Base-by-base conservation (phyloP, 2,888 invertebrate genomes). In the Phlogophora meticulosa region DNA sequence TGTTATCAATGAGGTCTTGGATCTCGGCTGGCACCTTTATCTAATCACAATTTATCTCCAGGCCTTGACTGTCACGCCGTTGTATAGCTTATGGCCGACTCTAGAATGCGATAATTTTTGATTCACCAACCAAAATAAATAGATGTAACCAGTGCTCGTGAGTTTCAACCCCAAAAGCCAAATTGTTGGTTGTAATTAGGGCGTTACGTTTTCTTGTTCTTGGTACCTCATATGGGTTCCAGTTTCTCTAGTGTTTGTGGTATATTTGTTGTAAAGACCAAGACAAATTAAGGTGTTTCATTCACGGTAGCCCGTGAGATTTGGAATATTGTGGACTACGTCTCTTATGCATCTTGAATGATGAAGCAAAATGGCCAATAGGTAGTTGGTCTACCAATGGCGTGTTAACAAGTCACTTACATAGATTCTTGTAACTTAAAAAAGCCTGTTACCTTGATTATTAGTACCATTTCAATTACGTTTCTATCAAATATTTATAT, bases 11-110 rank as follows among this genome's bases (percentile, higher is more conserved):
- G 46, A 58, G 66, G 79, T 80, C 73, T 78, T 64, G 66, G 73
- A 80, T 85, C 80, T 83, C 66, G 63, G 17, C 52, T 69, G 64
- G 59, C 74, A 72, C 48, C 73, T 82, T 87, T 87, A 88, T 88
- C 88, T 88, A 80, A 88, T 88, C 87, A 75, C 40, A 59, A 78
- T 67, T 85, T 86, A 87, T 85, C 86, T 71, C 49, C 57, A 68
- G 81, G 64, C 87, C 85, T 87, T 85, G 86, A 84, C 75, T 81
- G 78, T 77, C 80, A 73, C 79, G 76, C 60, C 76, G 70, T 71
- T 68, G 70, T 36, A 11, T 48, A 55, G 70, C 74, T 76, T 70
- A 52, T 77, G 72, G 55, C 74, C 57, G 63, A 55, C 75, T 70
- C 55, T 38, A 49, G 59, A 72, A 45, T 65, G 53, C 63, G 75